Evolutionary conservation across 2,113 vertebrate species (phyloP).

Genomic region (Caranx ignobilis): DNA sequence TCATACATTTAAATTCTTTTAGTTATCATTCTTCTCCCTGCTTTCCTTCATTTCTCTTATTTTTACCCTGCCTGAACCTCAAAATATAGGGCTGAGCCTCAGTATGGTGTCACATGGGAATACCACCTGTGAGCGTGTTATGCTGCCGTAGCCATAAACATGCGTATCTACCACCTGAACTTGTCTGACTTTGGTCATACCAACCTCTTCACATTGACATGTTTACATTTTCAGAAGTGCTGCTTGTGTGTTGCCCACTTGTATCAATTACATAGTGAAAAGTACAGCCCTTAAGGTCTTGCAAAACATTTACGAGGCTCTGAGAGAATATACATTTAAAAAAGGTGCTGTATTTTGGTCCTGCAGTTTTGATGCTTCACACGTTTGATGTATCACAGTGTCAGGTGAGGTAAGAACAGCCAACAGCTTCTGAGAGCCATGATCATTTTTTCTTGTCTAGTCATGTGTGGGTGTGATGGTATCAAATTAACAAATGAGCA

Average conservation of each 20-base stretch:
- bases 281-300: not conserved
- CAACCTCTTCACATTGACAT: not conserved
- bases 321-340: not conserved
- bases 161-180: not conserved
- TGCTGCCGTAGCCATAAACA: not conserved
- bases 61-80: not conserved
- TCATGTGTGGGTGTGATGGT: no score
- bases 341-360: not conserved
- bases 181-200: not conserved
- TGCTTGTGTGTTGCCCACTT: not conserved
- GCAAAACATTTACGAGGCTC: not conserved
- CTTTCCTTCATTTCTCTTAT: slow-evolving; percentile 10
- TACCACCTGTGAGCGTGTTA: not conserved
- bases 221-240: not conserved
- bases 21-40: slow-evolving; percentile 4
- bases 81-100: not conserved
- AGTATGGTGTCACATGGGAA: not conserved
- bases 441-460: not conserved
- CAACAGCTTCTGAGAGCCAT: no score
- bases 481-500: not conserved
- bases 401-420: not conserved
- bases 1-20: not conserved
- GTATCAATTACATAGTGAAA: not conserved
- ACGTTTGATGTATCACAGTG: not conserved
- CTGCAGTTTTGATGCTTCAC: not conserved